A percentile compares a stretch with the other conserved stretches of the same genome.
Evolutionary conservation across 1,140 invertebrate genomes (phyloP).

Genomic region (Trachelipus rathkii): DNA sequence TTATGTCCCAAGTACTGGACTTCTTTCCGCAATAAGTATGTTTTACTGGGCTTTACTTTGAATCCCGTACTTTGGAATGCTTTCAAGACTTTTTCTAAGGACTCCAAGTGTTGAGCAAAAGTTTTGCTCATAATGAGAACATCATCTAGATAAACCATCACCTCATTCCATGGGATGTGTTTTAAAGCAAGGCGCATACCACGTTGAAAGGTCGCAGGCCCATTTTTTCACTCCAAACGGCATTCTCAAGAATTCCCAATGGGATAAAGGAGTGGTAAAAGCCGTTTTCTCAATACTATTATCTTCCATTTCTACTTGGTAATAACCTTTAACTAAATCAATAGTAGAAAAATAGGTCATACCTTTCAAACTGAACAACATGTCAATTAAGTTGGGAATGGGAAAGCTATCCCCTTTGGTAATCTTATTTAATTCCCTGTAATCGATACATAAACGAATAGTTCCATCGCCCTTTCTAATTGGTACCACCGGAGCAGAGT

Average conservation of each 20-base stretch:
- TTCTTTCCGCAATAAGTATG: neutral
- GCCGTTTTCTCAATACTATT: constrained; percentile 17
- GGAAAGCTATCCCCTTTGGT: no score
- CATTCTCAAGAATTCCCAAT: constrained; percentile 20
- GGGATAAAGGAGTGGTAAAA: constrained; percentile 14
- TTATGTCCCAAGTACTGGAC: neutral
- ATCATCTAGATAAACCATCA: neutral
- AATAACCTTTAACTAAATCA: constrained; percentile 25
- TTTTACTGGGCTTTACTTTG: neutral
- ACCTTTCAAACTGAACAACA: neutral
- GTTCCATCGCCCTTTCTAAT: no score
- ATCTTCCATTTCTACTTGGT: constrained; percentile 23
- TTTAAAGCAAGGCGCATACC: neutral
- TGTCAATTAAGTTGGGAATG: constrained; percentile 16
- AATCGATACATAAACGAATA: no score
- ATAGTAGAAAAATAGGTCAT: constrained; percentile 14
- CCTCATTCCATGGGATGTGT: neutral
- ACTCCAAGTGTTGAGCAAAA: neutral
- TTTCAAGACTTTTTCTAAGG: neutral
- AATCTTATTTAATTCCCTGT: no score
- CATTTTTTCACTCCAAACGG: constrained; percentile 24
- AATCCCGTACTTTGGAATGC: neutral
- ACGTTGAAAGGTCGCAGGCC: neutral
- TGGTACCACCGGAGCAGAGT: no score
- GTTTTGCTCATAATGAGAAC: neutral